These are phyloP conservation scores for Exephanes ischioxanthus DNA, from an alignment of 2,888 invertebrate species.

Conservation along the genomic window DNA sequence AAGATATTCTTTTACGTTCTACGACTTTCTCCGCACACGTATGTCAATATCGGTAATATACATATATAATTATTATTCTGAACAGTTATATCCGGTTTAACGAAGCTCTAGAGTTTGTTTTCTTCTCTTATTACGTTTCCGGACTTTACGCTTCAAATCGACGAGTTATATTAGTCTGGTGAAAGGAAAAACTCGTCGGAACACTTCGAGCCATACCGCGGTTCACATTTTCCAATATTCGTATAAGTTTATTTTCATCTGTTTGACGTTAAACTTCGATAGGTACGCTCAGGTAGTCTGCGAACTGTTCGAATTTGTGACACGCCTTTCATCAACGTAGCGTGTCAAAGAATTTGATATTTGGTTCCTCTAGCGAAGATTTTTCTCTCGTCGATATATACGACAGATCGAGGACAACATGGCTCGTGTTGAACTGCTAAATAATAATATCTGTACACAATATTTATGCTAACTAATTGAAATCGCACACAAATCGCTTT, in stretches of 20 bases:
- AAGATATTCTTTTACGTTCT: neutral
- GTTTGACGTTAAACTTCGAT: slow-evolving; percentile 26
- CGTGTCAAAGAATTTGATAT: slow-evolving; percentile 57
- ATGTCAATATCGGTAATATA: neutral
- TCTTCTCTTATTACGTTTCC: slow-evolving; percentile 31
- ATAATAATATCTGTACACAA: slow-evolving; percentile 44
- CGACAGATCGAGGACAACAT: slow-evolving; percentile 42
- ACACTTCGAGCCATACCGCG: neutral
- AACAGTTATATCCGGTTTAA: slow-evolving; percentile 44
- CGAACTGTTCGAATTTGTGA: slow-evolving; percentile 11
- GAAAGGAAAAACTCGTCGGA: neutral
- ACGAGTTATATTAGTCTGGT: neutral
- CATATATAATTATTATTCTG: slow-evolving; percentile 3
- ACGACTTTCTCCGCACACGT: neutral
- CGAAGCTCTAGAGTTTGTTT: slow-evolving; percentile 35
- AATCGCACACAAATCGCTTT: neutral
- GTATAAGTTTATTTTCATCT: neutral
- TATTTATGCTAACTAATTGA: slow-evolving; percentile 41
- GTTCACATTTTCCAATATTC: slow-evolving; percentile 9
- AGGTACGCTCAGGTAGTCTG: neutral
- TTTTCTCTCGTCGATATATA: slow-evolving; percentile 27
- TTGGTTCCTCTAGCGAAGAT: slow-evolving; percentile 65
- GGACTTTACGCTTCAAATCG: neutral
- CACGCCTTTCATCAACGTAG: neutral
- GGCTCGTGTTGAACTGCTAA: slow-evolving; percentile 37